phyloP scores from a whole-genome alignment of 2,888 invertebrate species.

The Lycocerus yunnanus region DNA sequence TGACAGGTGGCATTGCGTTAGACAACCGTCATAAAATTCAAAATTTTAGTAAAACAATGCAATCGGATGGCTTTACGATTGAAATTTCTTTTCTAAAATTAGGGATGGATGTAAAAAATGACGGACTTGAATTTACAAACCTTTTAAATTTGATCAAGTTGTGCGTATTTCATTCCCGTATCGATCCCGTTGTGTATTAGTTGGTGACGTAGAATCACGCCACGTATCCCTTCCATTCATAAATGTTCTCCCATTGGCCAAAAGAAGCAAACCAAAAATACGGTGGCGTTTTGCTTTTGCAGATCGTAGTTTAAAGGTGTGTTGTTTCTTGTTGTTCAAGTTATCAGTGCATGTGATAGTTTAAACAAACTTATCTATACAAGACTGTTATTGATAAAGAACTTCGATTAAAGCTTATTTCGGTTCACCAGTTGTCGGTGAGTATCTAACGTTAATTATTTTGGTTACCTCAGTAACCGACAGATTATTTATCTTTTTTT shows the following conservation, averaged over 20 bases:
- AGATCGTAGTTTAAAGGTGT: conserved; percentile 22
- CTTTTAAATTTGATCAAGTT: background rate
- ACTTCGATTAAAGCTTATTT: conserved; percentile 17
- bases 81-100: background rate
- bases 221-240: conserved; percentile 36
- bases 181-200: conserved; percentile 23
- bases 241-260: conserved; percentile 32
- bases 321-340: conserved; percentile 15
- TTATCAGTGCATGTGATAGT: conserved; percentile 18
- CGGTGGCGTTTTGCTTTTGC: conserved; percentile 25
- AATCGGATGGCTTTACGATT: background rate
- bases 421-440: conserved; percentile 11
- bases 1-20: background rate
- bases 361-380: conserved; percentile 9
- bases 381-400: conserved; percentile 21
- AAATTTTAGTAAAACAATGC: background rate
- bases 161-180: conserved; percentile 7
- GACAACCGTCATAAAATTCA: background rate
- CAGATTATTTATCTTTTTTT: background rate
- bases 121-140: background rate
- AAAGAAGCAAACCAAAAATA: conserved; percentile 34
- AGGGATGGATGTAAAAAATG: background rate
- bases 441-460: conserved; percentile 5
- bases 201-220: conserved; percentile 38
- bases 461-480: conserved; percentile 5